Evolutionary conservation across 2,888 invertebrate genomes (phyloP).

Genomic region (Agonum fuliginosum): DNA sequence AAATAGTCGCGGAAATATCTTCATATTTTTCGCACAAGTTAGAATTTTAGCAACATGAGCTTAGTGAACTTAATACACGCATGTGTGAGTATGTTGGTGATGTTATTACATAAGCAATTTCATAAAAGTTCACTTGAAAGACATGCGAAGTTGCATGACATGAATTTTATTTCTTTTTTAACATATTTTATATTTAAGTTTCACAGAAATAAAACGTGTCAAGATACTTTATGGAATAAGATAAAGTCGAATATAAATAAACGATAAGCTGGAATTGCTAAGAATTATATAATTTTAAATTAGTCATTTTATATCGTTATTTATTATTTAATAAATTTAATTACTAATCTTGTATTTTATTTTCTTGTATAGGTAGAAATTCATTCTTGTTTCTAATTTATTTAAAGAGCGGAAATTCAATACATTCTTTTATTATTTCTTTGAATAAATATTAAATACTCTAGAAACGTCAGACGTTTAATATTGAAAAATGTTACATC

Average conservation of each 20-base stretch:
- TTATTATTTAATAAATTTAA: slow-evolving; percentile 22
- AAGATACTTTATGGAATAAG: slow-evolving; percentile 34
- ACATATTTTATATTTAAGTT: slow-evolving; percentile 40
- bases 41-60: slow-evolving; percentile 9
- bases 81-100: slow-evolving; percentile 19
- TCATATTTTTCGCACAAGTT: slow-evolving; percentile 9
- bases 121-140: slow-evolving; percentile 35
- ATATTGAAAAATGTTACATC: slow-evolving; percentile 25
- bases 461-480: neutral
- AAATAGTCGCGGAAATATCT: slow-evolving; percentile 19
- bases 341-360: slow-evolving; percentile 14
- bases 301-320: slow-evolving; percentile 7
- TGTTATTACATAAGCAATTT: slow-evolving; percentile 45
- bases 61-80: neutral
- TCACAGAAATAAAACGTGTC: slow-evolving; percentile 45
- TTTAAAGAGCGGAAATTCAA: neutral
- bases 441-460: slow-evolving; percentile 14
- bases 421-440: slow-evolving; percentile 13
- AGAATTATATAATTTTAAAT: slow-evolving; percentile 42
- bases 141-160: slow-evolving; percentile 47
- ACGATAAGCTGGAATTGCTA: slow-evolving; percentile 6
- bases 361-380: neutral
- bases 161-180: slow-evolving; percentile 40
- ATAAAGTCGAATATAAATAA: slow-evolving; percentile 40
- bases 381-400: slow-evolving; percentile 3